Evolutionary conservation across 2,888 invertebrate genomes (phyloP).

Genomic region (Rhagonycha lutea): DNA sequence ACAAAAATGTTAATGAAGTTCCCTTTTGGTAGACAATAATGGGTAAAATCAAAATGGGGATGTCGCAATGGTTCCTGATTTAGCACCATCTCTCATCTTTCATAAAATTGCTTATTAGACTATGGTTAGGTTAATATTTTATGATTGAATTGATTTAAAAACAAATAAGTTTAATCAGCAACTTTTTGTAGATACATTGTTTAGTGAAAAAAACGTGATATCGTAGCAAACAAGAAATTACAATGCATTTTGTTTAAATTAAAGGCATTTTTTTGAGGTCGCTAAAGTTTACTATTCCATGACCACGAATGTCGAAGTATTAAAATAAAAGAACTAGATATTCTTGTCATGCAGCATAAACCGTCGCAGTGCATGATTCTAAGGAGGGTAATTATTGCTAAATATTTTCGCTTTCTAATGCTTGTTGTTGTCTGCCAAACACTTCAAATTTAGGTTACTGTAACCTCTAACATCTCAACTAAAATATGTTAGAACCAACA

Average conservation of each 20-base stretch:
- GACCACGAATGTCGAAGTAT: conserved; percentile 7
- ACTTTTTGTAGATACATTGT: not conserved
- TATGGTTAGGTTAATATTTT: not conserved
- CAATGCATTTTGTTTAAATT: not conserved
- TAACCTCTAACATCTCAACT: conserved; percentile 15
- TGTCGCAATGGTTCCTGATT: not conserved
- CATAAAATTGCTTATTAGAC: too few species aligned
- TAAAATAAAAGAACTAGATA: conserved; percentile 30
- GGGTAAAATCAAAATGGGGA: not conserved
- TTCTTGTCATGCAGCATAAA: conserved; percentile 39
- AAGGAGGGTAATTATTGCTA: conserved; percentile 49
- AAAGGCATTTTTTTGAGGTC: not conserved
- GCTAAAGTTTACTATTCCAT: conserved; percentile 8
- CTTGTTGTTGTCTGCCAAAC: conserved; percentile 40
- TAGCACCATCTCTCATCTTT: not conserved
- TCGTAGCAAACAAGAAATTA: not conserved
- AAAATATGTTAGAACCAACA: conserved; percentile 12
- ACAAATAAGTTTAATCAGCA: not conserved
- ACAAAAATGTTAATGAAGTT: too few species aligned
- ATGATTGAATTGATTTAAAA: not conserved
- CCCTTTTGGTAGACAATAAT: not conserved
- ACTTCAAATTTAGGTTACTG: conserved; percentile 46
- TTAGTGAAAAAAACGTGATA: not conserved
- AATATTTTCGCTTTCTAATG: conserved; percentile 53
- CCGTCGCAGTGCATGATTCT: conserved; percentile 41